Evolutionary conservation across 2,888 invertebrate species (phyloP).

Genomic region (Amiota minor): DNA sequence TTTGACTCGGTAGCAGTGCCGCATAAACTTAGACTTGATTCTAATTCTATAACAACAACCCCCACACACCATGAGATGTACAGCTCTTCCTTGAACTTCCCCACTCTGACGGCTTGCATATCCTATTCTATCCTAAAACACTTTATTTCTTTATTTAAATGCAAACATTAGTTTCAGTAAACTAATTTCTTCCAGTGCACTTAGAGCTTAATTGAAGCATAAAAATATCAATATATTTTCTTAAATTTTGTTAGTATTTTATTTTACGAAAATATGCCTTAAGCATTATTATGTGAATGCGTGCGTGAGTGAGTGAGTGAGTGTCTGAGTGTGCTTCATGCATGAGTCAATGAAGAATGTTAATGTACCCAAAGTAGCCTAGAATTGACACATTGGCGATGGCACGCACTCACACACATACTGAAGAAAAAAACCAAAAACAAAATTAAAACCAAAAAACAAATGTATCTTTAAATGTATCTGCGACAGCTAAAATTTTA

Average conservation of each 20-base stretch:
- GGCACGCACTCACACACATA: neutral
- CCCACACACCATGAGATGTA: no score
- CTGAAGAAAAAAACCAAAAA: neutral
- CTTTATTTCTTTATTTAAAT: no score
- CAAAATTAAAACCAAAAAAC: neutral
- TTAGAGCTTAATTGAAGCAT: conserved; percentile 21
- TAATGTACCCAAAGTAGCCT: conserved; percentile 23
- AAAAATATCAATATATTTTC: conserved; percentile 12
- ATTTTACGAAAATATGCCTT: no score
- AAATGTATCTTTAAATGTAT: neutral
- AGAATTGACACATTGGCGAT: conserved; percentile 29
- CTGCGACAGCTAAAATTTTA: conserved; percentile 11
- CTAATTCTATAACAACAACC: no score
- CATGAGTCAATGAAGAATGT: conserved; percentile 28
- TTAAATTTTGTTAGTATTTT: conserved; percentile 5
- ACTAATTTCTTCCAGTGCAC: conserved; percentile 17
- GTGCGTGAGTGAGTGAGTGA: no score
- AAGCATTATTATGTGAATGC: no score
- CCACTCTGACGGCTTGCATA: no score
- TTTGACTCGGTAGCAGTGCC: no score
- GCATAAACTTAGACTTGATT: no score
- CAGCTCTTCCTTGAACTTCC: no score
- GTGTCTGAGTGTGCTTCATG: conserved; percentile 7
- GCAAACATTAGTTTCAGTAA: neutral
- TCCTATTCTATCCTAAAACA: no score